A percentile compares a stretch with the other conserved stretches of the same genome.
These are phyloP conservation scores for Hippoglossus stenolepis DNA, from an alignment of 2,113 vertebrate species.

Conservation along the genomic window DNA sequence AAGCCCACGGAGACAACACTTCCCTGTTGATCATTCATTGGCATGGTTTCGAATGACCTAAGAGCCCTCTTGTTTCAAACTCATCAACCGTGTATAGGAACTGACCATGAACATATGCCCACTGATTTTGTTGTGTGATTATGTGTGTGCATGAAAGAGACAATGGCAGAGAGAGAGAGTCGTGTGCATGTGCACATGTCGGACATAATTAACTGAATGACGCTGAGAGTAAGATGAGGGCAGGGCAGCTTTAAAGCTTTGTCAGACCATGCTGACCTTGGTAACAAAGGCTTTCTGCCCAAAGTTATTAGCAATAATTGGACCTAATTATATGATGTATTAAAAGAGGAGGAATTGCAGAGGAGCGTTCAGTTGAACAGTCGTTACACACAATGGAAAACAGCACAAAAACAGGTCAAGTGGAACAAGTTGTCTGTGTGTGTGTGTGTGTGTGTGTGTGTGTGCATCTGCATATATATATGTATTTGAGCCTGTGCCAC, in stretches of 20 bases:
- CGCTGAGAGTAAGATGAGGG: constrained; percentile 48
- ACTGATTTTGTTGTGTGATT: constrained; percentile 25
- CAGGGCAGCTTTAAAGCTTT: constrained; percentile 61
- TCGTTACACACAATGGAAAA: constrained; percentile 46
- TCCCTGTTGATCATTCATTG: constrained; percentile 20
- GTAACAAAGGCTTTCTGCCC: constrained; percentile 63
- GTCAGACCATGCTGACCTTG: constrained; percentile 72
- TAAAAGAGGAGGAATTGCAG: constrained; percentile 66
- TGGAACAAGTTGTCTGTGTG: constrained; percentile 24
- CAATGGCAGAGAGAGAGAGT: not conserved
- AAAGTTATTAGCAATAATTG: constrained; percentile 74
- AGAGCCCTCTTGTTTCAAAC: constrained; percentile 19
- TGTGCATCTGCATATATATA: not conserved
- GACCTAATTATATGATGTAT: constrained; percentile 69
- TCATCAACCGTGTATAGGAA: constrained; percentile 16
- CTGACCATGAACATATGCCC: constrained; percentile 15
- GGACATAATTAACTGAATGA: constrained; percentile 66
- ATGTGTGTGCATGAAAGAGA: constrained; percentile 1
- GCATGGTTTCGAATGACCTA: constrained; percentile 2
- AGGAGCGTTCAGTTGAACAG: constrained; percentile 52
- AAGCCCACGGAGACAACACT: constrained; percentile 1
- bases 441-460: constrained; percentile 2
- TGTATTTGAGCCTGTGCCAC: not conserved
- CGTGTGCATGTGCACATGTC: constrained; percentile 28
- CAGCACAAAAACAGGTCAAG: constrained; percentile 55